These are phyloP conservation scores for Zaprionus lachaisei DNA, from an alignment of 1,140 invertebrate genomes.

Conservation along the genomic window DNA sequence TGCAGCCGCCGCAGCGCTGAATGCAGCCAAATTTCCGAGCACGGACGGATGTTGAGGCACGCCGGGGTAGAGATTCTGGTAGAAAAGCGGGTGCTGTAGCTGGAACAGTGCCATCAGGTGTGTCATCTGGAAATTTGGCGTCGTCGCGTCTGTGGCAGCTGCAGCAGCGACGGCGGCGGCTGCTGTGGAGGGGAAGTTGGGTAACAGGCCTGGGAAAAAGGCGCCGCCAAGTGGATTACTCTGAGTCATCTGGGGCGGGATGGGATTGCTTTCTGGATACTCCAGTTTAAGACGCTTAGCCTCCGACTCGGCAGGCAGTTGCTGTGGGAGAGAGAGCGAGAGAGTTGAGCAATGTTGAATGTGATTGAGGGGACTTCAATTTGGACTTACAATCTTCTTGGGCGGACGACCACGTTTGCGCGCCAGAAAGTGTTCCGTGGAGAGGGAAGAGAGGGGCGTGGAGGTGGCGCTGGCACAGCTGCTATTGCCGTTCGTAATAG, in stretches of 20 bases:
- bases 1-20: constrained; percentile 69
- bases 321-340: constrained; percentile 36
- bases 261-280: constrained; percentile 38
- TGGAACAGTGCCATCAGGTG: constrained; percentile 81
- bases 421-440: constrained; percentile 77
- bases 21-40: constrained; percentile 68
- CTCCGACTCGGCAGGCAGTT: constrained; percentile 70
- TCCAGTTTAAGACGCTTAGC: constrained; percentile 64
- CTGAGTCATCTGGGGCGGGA: constrained; percentile 8
- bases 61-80: constrained; percentile 79
- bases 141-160: constrained; percentile 47
- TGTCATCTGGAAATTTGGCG: constrained; percentile 78
- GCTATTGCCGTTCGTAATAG: constrained; percentile 9
- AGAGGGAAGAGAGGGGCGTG: constrained; percentile 75
- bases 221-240: constrained; percentile 31
- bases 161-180: constrained; percentile 58
- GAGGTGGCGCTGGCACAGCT: constrained; percentile 56
- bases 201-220: constrained; percentile 55
- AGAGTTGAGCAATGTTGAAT: background rate
- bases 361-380: background rate
- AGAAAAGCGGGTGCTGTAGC: constrained; percentile 83
- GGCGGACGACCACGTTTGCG: constrained; percentile 79
- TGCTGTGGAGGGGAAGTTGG: constrained; percentile 52
- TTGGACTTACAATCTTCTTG: constrained; percentile 77
- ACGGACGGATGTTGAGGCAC: constrained; percentile 57